Percentiles rank a stretch among this genome's conserved stretches.
Conservation (phyloP, 2,113 vertebrate species). For the Scortum barcoo region DNA sequence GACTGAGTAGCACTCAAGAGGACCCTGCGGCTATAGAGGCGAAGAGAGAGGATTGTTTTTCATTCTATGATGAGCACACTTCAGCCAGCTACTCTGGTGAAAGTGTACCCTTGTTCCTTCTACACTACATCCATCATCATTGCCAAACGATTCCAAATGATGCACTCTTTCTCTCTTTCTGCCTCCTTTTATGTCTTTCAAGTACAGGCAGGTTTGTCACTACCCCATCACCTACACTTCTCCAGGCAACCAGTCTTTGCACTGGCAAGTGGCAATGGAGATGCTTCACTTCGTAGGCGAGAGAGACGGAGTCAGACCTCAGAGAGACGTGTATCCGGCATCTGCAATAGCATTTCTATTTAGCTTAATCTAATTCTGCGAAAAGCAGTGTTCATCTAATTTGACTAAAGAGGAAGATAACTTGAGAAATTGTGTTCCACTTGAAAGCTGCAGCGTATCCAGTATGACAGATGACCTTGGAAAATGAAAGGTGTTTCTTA, state of each 20-base stretch:
- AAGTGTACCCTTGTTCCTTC: slow-evolving; percentile 42
- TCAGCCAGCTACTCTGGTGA: slow-evolving; percentile 36
- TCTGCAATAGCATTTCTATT: background rate
- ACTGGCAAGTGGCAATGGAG: background rate
- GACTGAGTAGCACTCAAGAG: slow-evolving; percentile 41
- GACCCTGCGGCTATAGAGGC: slow-evolving; percentile 24
- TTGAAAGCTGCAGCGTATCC: background rate
- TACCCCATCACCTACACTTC: background rate
- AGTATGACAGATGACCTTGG: background rate
- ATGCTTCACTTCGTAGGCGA: background rate
- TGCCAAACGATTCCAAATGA: slow-evolving; percentile 27
- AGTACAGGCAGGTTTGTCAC: background rate
- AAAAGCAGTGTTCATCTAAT: background rate
- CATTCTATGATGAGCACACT: slow-evolving; percentile 47
- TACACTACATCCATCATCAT: slow-evolving; percentile 5
- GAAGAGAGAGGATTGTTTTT: slow-evolving; percentile 28
- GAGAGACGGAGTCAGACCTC: background rate
- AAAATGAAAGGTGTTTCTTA: background rate
- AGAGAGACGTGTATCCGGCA: background rate
- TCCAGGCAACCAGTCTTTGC: slow-evolving; percentile 2
- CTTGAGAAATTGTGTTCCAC: background rate
- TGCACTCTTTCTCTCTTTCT: background rate
- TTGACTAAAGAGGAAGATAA: background rate
- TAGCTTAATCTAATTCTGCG: background rate
- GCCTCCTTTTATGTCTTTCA: slow-evolving; percentile 16